phyloP scores from a whole-genome alignment of 2,113 vertebrate genomes.

The Passerina amoena region DNA sequence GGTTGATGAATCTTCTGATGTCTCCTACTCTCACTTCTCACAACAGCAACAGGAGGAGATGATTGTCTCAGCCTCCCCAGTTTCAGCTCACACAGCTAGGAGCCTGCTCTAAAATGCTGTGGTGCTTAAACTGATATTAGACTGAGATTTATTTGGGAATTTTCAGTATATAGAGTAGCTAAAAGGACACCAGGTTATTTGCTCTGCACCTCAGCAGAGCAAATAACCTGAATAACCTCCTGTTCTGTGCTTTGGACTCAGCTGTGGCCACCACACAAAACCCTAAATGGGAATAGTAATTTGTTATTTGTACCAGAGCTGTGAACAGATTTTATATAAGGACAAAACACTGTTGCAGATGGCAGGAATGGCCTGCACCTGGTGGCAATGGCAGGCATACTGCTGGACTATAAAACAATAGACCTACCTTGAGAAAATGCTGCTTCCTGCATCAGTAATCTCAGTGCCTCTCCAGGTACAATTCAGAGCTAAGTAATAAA shows the following conservation, averaged over 20 bases:
- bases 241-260: not conserved
- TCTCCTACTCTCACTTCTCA: constrained; percentile 8
- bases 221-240: not conserved
- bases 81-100: not conserved
- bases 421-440: not conserved
- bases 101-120: not conserved
- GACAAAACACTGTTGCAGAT: not conserved
- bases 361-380: not conserved
- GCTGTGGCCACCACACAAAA: not conserved
- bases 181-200: not conserved
- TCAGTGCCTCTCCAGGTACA: not conserved
- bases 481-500: not conserved
- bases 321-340: not conserved
- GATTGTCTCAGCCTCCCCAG: not conserved
- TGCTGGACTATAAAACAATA: not conserved
- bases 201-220: not conserved
- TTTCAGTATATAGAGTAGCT: not conserved
- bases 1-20: constrained; percentile 21
- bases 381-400: not conserved
- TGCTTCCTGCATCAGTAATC: not conserved
- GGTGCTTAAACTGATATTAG: not conserved
- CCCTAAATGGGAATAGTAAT: not conserved
- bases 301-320: not conserved
- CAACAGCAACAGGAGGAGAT: not conserved
- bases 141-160: not conserved